These are phyloP conservation scores for Lasioglossum figueresi DNA, from an alignment of 2,888 invertebrate genomes.

Conservation along the genomic window DNA sequence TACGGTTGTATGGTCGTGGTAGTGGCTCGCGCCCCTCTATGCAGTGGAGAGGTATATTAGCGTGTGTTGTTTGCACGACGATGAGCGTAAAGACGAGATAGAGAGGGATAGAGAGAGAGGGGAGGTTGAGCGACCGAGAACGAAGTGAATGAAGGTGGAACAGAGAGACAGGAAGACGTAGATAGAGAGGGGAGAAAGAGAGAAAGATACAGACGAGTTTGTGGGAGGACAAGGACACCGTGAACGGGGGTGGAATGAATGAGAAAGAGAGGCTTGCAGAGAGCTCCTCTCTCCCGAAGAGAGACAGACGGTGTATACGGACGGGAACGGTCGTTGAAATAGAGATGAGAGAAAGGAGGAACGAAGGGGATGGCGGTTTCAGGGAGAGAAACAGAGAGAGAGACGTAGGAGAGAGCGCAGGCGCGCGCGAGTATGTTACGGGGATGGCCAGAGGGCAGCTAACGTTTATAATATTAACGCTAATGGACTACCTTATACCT, in stretches of 20 bases:
- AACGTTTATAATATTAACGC: slow-evolving; percentile 84
- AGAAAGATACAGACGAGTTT: not conserved
- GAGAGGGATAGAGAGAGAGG: slow-evolving; percentile 4
- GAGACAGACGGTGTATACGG: slow-evolving; percentile 28
- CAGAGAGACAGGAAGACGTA: not conserved
- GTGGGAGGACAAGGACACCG: not conserved
- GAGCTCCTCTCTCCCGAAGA: slow-evolving; percentile 10
- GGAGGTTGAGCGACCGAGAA: slow-evolving; percentile 14
- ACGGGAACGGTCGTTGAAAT: slow-evolving; percentile 48
- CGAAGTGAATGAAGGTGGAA: slow-evolving; percentile 8
- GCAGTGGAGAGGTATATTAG: slow-evolving; percentile 57
- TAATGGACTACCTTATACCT: slow-evolving; percentile 84
- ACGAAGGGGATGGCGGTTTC: slow-evolving; percentile 47
- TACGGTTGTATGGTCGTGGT: slow-evolving; percentile 42
- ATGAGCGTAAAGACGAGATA: slow-evolving; percentile 53
- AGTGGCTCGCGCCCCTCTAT: slow-evolving; percentile 23
- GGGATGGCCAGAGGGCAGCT: slow-evolving; percentile 83
- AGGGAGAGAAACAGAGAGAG: slow-evolving; percentile 7
- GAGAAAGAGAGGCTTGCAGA: slow-evolving; percentile 31
- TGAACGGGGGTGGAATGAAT: slow-evolving; percentile 36
- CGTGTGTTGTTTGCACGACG: slow-evolving; percentile 63
- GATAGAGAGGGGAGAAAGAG: not conserved
- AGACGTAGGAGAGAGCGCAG: slow-evolving; percentile 55
- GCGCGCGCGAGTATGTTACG: slow-evolving; percentile 74
- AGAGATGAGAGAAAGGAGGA: slow-evolving; percentile 42